These are phyloP conservation scores for Anthonomus grandis DNA, from an alignment of 1,140 invertebrate genomes.

Conservation along the genomic window DNA sequence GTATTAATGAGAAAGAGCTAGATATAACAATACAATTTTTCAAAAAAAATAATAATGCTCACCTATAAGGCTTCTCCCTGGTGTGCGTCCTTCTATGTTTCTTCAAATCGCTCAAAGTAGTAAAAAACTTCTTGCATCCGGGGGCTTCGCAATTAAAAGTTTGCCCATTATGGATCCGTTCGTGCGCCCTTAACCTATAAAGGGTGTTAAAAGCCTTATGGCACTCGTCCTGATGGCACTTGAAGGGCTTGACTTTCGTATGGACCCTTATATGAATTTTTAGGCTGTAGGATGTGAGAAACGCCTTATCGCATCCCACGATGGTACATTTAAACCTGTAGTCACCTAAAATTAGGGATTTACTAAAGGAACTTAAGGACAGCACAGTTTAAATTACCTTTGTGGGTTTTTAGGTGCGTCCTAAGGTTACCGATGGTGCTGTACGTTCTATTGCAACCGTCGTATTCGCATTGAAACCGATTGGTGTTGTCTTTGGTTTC, in stretches of 20 bases:
- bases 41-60: slow-evolving; percentile 53
- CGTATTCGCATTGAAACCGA: slow-evolving; percentile 83
- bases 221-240: slow-evolving; percentile 73
- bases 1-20: no score
- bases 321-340: slow-evolving; percentile 90
- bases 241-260: slow-evolving; percentile 91
- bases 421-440: slow-evolving; percentile 92
- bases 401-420: slow-evolving; percentile 95
- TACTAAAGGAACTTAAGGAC: no score
- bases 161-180: slow-evolving; percentile 88
- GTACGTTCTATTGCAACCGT: slow-evolving; percentile 85
- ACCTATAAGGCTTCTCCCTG: slow-evolving; percentile 89
- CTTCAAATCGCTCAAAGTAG: slow-evolving; percentile 88
- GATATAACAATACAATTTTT: no score
- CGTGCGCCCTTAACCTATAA: slow-evolving; percentile 88
- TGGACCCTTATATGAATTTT: slow-evolving; percentile 94
- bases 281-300: slow-evolving; percentile 91
- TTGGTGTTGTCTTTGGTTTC: slow-evolving; percentile 63
- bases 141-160: slow-evolving; percentile 89
- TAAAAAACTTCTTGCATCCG: slow-evolving; percentile 89
- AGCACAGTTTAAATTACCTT: slow-evolving; percentile 63
- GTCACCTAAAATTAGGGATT: slow-evolving; percentile 67
- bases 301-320: slow-evolving; percentile 85
- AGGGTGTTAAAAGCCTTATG: slow-evolving; percentile 92
- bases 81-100: slow-evolving; percentile 92